Evolutionary conservation across 1,140 invertebrate species (phyloP).

Genomic region (Paraescarpia echinospica): DNA sequence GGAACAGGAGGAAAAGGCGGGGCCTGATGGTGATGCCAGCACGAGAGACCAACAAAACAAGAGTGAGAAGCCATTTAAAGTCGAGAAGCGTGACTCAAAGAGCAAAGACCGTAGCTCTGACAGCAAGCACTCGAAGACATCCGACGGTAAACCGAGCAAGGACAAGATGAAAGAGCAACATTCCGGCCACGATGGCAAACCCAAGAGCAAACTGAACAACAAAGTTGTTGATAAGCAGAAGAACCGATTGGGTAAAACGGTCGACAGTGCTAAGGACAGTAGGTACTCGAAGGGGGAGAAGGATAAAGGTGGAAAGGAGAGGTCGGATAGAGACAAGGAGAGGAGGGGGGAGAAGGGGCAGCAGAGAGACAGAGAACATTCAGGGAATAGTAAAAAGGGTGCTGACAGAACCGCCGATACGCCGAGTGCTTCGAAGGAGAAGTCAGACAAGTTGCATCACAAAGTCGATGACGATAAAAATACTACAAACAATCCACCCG

Average conservation of each 20-base stretch:
- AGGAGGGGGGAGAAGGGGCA: background rate
- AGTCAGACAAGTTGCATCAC: background rate
- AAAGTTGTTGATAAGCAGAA: background rate
- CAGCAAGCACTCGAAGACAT: background rate
- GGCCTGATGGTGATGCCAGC: background rate
- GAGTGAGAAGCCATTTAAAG: background rate
- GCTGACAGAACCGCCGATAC: background rate
- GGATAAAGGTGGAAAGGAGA: background rate
- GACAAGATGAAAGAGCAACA: background rate
- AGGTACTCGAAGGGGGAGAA: background rate
- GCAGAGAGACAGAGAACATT: background rate
- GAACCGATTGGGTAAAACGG: background rate
- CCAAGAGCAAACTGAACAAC: background rate
- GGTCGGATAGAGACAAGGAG: background rate
- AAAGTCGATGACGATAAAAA: background rate
- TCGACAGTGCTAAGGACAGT: background rate
- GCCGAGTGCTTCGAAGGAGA: background rate
- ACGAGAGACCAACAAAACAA: background rate
- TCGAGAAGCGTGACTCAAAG: background rate
- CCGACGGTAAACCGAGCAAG: background rate
- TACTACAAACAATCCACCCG: background rate
- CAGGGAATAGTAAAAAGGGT: background rate
- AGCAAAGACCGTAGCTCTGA: background rate
- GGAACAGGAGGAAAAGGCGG: background rate
- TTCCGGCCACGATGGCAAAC: background rate